Evolutionary conservation across 2,888 invertebrate genomes (phyloP), one percentile per base, ranked within the genome.

Genomic region (Agonopterix heracliana): DNA sequence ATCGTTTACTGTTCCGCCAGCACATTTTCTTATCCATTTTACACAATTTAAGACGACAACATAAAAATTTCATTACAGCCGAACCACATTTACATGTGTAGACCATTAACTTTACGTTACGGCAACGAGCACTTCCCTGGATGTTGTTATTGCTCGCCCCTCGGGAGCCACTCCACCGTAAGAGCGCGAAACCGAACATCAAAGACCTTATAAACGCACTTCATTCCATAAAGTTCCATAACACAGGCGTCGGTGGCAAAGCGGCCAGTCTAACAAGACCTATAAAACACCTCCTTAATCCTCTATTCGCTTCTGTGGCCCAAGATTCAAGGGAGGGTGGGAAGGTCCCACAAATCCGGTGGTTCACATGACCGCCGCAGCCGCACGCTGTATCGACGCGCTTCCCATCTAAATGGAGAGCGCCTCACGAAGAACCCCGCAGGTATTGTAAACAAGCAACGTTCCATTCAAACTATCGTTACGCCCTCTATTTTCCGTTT

Each of bases 381-480:
- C 72, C 73, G 68, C 73, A 71, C 74, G 68, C 74, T 65, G 74
- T 26, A 26, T 82, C 78, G 77, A 77, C 74, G 78, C 75, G 71
- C 71, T 78, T 76, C 74, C 74, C 78, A 81, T 83, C 82, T 83
- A 81, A 82, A 83, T 81, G 74, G 78, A 80, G 81, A 80, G 74
- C 71, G 72, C 74, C 74, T 82, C 84, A 83, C 81, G 81, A 82
- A 80, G 74, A 80, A 83, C 85, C 81, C 79, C 26, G 79, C 78
- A 81, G 83, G 81, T 76, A 83, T 84, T 81, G 80, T 83, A 83
- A 84, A 83, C 81, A 85, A 84, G 80, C 77, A 75, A 71, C 74
- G 74, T 78, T 81, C 76, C 82, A 83, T 84, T 84, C 80, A 80
- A 80, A 81, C 74, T 78, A 80, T 81, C 74, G 78, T 78, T 68